Percentiles rank a stretch among this genome's conserved stretches.
phyloP scores from a whole-genome alignment of 2,113 vertebrate genomes.

The Paramormyrops kingsleyae region DNA sequence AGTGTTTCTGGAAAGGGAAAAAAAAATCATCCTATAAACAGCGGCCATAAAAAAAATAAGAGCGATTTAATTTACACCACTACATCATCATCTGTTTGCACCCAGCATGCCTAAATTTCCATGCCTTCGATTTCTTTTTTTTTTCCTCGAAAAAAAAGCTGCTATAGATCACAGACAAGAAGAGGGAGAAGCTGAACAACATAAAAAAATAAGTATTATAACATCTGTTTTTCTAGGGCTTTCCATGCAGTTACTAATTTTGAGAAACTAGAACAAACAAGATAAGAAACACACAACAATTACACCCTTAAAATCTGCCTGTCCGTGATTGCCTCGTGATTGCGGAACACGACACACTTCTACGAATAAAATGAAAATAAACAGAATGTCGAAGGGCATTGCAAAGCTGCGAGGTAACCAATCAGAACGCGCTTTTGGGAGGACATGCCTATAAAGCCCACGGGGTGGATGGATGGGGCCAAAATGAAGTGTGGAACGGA shows the following conservation, averaged over 20 bases:
- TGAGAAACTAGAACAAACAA: background rate
- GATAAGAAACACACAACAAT: background rate
- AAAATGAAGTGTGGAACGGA: background rate
- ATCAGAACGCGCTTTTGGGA: background rate
- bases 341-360: background rate
- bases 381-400: background rate
- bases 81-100: background rate
- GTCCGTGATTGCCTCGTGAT: background rate
- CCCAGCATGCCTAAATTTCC: background rate
- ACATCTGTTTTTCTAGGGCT: background rate
- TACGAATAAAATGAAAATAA: background rate
- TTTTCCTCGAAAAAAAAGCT: background rate
- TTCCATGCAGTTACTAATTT: background rate
- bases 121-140: background rate
- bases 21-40: slow-evolving; percentile 7
- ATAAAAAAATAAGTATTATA: background rate
- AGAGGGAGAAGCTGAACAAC: background rate
- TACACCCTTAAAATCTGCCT: background rate
- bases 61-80: background rate
- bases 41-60: background rate
- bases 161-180: background rate
- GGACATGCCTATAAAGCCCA: background rate
- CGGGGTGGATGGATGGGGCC: background rate
- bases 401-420: background rate
- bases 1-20: slow-evolving; percentile 3